Evolutionary conservation across 2,113 vertebrate genomes (phyloP).

Genomic region (Colistium nudipinnis): DNA sequence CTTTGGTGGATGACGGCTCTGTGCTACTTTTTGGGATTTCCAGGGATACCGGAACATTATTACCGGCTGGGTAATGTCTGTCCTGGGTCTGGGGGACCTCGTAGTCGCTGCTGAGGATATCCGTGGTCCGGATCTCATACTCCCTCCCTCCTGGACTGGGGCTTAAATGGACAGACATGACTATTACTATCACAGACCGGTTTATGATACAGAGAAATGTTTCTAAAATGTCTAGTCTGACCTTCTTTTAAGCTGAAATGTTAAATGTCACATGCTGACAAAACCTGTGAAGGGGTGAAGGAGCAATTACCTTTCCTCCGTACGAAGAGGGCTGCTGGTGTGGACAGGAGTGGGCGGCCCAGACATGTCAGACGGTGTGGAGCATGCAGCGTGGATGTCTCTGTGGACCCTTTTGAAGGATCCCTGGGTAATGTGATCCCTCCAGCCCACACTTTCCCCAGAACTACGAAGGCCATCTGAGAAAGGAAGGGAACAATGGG

Average conservation of each 20-base stretch:
- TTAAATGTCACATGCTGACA: background rate
- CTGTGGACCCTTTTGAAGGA: conserved; percentile 79
- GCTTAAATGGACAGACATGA: conserved; percentile 52
- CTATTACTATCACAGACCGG: conserved; percentile 5
- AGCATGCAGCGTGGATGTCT: conserved; percentile 75
- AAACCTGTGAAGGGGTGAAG: background rate
- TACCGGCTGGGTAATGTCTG: conserved; percentile 21
- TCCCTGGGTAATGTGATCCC: conserved; percentile 82
- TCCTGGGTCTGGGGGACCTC: conserved; percentile 56
- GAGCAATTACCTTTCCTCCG: conserved; percentile 84
- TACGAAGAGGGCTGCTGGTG: conserved; percentile 87
- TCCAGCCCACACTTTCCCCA: conserved; percentile 82
- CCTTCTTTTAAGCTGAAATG: background rate
- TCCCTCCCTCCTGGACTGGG: conserved; percentile 72
- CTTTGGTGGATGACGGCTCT: conserved; percentile 39
- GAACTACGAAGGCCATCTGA: conserved; percentile 75
- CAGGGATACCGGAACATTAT: conserved; percentile 14
- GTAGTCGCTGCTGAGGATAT: conserved; percentile 69
- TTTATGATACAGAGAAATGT: background rate
- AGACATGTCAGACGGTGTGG: conserved; percentile 81
- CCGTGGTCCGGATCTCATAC: conserved; percentile 73
- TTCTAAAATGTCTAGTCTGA: background rate
- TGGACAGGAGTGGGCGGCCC: conserved; percentile 84
- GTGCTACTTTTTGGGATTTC: conserved; percentile 40
- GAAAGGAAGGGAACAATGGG: background rate